Percentiles rank a stretch among this genome's conserved stretches.
These are phyloP conservation scores for Syngnathoides biaculeatus DNA, from an alignment of 2,113 vertebrate genomes.

Conservation along the genomic window DNA sequence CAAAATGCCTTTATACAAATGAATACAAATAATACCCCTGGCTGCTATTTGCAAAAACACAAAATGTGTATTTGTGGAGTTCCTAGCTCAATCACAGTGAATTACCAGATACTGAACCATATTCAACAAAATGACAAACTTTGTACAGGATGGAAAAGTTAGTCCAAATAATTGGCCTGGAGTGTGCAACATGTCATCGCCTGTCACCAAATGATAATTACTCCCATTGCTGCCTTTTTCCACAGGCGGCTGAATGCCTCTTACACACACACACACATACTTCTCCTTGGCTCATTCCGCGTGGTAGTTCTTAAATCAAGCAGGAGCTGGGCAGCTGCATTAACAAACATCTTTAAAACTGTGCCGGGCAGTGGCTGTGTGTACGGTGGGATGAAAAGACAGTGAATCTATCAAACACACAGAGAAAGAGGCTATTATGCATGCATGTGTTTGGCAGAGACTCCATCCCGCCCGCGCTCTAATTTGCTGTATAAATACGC, in stretches of 20 bases:
- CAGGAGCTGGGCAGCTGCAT: neutral
- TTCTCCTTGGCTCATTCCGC: neutral
- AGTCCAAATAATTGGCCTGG: neutral
- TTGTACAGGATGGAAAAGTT: neutral
- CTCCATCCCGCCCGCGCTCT: neutral
- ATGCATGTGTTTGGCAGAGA: slow-evolving; percentile 1
- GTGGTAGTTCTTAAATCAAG: neutral
- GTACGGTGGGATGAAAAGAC: neutral
- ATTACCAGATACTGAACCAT: neutral
- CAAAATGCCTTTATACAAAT: neutral
- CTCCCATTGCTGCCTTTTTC: slow-evolving; percentile 3
- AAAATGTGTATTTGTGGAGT: neutral
- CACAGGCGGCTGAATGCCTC: neutral
- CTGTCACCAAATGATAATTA: slow-evolving; percentile 1
- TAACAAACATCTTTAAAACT: slow-evolving; percentile 5
- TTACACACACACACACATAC: too few relatives aligned
- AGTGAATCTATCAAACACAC: neutral
- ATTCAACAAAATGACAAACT: neutral
- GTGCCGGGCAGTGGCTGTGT: neutral
- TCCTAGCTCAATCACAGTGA: neutral
- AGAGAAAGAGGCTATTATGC: slow-evolving; percentile 3
- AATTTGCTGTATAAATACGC: slow-evolving; percentile 5
- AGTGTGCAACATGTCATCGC: neutral
- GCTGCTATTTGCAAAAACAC: neutral
- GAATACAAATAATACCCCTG: neutral